Evolutionary conservation across 2,797 vertebrate genomes (phyloP).

Genomic region (Champsocephalus esox): DNA sequence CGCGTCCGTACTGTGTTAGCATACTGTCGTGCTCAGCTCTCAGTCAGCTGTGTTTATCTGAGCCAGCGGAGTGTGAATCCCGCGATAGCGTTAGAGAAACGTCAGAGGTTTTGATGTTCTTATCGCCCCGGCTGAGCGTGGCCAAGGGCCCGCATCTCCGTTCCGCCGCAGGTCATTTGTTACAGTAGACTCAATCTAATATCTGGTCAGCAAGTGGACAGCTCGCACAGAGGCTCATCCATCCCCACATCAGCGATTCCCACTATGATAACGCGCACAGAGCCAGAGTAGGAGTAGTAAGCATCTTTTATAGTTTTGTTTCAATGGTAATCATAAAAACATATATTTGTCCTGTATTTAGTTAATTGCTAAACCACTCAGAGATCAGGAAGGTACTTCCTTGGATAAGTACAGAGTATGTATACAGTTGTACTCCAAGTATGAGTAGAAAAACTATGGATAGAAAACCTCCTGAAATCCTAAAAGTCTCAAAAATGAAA

Average conservation of each 20-base stretch:
- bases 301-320: not conserved
- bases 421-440: not conserved
- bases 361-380: not conserved
- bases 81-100: slow-evolving; percentile 50
- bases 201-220: slow-evolving; percentile 61
- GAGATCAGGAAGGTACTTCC: not conserved
- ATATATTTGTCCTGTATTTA: not conserved
- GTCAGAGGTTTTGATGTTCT: slow-evolving; percentile 63
- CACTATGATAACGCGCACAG: slow-evolving; percentile 73
- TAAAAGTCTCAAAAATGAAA: not conserved
- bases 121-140: slow-evolving; percentile 57
- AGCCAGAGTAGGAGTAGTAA: not conserved
- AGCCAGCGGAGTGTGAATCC: slow-evolving; percentile 32
- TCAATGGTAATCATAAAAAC: not conserved
- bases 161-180: slow-evolving; percentile 72
- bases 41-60: slow-evolving; percentile 61
- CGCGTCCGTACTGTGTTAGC: slow-evolving; percentile 19
- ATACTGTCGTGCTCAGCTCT: slow-evolving; percentile 20
- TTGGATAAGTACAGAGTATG: not conserved
- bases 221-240: slow-evolving; percentile 58
- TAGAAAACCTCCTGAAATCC: not conserved
- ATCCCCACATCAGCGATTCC: slow-evolving; percentile 77
- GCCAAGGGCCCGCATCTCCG: slow-evolving; percentile 29
- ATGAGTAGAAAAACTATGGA: not conserved
- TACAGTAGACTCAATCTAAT: slow-evolving; percentile 73